Evolutionary conservation across 2,888 invertebrate species (phyloP).

Genomic region (Pyrrhia umbra): DNA sequence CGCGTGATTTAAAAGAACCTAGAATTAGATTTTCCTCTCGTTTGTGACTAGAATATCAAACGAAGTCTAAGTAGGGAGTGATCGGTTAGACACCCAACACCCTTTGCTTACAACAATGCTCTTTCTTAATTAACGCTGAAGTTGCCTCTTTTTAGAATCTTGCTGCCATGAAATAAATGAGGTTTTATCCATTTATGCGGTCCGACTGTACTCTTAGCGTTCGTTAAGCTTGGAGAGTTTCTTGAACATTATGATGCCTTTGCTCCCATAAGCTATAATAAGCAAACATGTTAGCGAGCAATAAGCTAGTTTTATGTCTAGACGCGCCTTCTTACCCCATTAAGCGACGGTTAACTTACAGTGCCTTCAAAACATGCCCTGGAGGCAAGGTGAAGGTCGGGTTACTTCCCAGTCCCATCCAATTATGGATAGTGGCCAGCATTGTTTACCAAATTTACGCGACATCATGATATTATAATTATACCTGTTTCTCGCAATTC

Average conservation of each 20-base stretch:
- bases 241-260: not conserved
- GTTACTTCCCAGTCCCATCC: not conserved
- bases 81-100: conserved; percentile 1
- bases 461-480: no score
- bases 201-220: not conserved
- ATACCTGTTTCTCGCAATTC: no score
- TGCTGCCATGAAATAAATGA: conserved; percentile 18
- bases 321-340: not conserved
- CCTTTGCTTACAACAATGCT: not conserved
- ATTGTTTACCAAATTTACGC: not conserved
- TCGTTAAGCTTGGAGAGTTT: not conserved
- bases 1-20: no score
- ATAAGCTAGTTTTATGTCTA: not conserved
- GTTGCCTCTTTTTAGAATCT: not conserved
- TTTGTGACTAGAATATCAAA: conserved; percentile 14
- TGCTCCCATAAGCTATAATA: not conserved
- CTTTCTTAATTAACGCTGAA: conserved; percentile 15
- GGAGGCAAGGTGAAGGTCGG: not conserved
- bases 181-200: not conserved
- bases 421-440: not conserved
- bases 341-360: conserved; percentile 15
- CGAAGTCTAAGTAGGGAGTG: not conserved
- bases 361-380: not conserved
- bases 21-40: not conserved
- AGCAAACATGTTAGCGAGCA: not conserved